A percentile compares a stretch with the other conserved stretches of the same genome.
phyloP scores from a whole-genome alignment of 2,888 invertebrate genomes.

The Orthosia gracilis region DNA sequence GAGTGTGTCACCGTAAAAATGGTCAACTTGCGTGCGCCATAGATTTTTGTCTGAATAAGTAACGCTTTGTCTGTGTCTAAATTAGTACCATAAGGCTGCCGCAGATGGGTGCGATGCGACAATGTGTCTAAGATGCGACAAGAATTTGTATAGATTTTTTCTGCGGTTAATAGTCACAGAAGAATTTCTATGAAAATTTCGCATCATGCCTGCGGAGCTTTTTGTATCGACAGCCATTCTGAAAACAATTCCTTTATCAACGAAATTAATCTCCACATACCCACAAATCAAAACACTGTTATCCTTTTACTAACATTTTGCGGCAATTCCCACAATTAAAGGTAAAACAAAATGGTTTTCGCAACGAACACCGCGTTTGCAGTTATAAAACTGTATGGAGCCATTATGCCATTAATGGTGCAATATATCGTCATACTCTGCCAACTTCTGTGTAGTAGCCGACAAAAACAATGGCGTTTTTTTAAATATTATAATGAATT shows the following conservation, averaged over 20 bases:
- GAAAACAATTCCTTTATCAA: not conserved
- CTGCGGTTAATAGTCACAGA: no score
- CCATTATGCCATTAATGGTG: conserved; percentile 58
- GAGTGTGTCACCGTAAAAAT: no score
- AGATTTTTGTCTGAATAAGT: no score
- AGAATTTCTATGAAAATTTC: no score
- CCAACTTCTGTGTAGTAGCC: conserved; percentile 44
- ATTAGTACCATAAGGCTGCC: no score
- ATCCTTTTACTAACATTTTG: not conserved
- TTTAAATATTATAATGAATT: conserved; percentile 39
- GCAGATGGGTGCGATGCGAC: no score
- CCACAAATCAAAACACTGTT: conserved; percentile 25
- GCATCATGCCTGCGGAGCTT: no score
- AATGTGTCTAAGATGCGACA: no score
- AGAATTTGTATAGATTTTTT: no score
- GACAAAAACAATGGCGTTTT: conserved; percentile 1
- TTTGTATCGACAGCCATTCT: no score
- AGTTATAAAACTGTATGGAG: conserved; percentile 52
- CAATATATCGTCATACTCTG: conserved; percentile 52
- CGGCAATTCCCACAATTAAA: conserved; percentile 44
- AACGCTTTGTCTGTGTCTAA: no score
- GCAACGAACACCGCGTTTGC: conserved; percentile 36
- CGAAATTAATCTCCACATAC: not conserved
- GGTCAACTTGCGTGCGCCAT: no score
- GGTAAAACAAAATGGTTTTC: conserved; percentile 37